phyloP scores from a whole-genome alignment of 2,888 invertebrate genomes.

The Ceraclea dissimilis region DNA sequence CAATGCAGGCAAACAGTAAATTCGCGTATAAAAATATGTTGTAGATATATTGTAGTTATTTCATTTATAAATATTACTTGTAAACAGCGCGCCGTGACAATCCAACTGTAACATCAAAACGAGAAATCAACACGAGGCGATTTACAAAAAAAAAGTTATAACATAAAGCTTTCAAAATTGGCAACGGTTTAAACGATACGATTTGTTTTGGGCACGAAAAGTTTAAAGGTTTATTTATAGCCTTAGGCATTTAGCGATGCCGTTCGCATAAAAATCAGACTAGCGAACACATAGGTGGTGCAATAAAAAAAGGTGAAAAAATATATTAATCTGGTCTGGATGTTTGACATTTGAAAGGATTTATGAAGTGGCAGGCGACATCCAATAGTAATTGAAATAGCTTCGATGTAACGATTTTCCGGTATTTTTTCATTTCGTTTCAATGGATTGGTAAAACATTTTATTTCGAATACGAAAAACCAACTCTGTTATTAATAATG shows the following conservation, averaged over 20 bases:
- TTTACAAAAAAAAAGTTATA: not conserved
- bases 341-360: not conserved
- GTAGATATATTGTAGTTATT: no score
- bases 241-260: not conserved
- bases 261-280: constrained; percentile 1
- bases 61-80: no score
- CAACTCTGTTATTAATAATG: no score
- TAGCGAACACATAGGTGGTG: not conserved
- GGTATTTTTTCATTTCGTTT: not conserved
- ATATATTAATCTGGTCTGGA: not conserved
- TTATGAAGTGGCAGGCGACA: constrained; percentile 1
- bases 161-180: constrained; percentile 1
- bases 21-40: no score
- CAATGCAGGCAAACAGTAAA: no score
- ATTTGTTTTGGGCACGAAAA: constrained; percentile 1
- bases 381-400: not conserved
- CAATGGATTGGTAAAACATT: not conserved
- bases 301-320: not conserved
- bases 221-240: not conserved
- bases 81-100: not conserved
- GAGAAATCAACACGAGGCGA: not conserved
- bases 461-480: not conserved
- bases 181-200: constrained; percentile 1
- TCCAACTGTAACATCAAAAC: not conserved
- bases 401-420: not conserved